These are phyloP conservation scores for Megatriorchis doriae DNA, from an alignment of 2,113 vertebrate genomes.

Conservation along the genomic window DNA sequence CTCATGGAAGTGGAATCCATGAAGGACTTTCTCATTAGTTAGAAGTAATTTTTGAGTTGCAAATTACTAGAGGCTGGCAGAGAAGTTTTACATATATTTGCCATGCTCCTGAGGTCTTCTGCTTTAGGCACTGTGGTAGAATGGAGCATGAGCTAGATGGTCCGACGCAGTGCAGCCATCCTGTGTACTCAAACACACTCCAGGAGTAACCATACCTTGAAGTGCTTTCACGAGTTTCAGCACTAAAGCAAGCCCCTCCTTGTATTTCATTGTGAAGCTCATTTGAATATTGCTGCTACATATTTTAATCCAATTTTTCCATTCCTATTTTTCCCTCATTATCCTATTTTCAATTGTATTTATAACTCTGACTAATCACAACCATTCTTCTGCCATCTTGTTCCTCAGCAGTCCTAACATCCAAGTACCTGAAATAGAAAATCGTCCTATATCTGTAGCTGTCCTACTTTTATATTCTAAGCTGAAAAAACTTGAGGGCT, in stretches of 20 bases:
- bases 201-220: background rate
- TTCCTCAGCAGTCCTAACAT: background rate
- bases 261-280: background rate
- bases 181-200: background rate
- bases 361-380: background rate
- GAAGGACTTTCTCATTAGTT: background rate
- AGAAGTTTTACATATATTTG: background rate
- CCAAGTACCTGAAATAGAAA: background rate
- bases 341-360: background rate
- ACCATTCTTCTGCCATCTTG: background rate
- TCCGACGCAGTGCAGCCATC: background rate
- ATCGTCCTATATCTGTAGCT: background rate
- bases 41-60: background rate
- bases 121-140: background rate
- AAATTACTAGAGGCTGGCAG: background rate
- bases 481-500: background rate
- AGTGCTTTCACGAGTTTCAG: background rate
- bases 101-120: background rate
- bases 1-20: background rate
- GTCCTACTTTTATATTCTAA: background rate
- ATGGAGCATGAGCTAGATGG: background rate
- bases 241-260: background rate
- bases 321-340: background rate
- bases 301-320: background rate
- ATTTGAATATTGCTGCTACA: background rate